Conservation (phyloP, 2,797 vertebrate species). For the Clarias platycephalus region DNA sequence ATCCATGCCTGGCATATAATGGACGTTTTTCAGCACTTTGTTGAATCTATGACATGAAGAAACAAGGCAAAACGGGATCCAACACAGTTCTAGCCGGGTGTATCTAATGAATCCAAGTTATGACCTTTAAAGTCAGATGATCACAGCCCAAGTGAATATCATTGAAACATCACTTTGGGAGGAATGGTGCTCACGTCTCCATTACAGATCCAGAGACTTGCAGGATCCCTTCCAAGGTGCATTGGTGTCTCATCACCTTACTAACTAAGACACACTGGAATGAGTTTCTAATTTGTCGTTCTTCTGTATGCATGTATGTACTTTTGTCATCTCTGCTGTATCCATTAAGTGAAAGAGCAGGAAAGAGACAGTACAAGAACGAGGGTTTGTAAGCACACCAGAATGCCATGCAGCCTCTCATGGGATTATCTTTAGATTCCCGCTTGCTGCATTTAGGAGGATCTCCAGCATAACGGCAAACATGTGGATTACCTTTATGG, state of each 20-base stretch:
- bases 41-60: too few species aligned
- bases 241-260: not conserved
- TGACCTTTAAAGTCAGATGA: not conserved
- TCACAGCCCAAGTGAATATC: not conserved
- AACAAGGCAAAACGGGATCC: too few species aligned
- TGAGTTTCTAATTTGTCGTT: not conserved
- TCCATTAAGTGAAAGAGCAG: conserved; percentile 5
- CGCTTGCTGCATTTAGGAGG: conserved; percentile 61
- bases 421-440: conserved; percentile 61
- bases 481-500: conserved; percentile 80
- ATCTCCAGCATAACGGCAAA: conserved; percentile 76
- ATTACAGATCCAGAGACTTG: not conserved
- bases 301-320: not conserved
- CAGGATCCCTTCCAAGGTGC: not conserved
- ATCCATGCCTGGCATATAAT: too few species aligned
- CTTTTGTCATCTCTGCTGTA: not conserved
- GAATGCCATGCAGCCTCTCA: conserved; percentile 66
- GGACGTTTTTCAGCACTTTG: too few species aligned
- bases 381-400: conserved; percentile 43
- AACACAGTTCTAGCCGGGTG: too few species aligned
- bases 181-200: not conserved
- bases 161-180: not conserved
- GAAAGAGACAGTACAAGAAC: conserved; percentile 34
- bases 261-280: not conserved
- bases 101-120: not conserved